phyloP scores from a whole-genome alignment of 2,888 invertebrate genomes.

The Danaus chrysippus region DNA sequence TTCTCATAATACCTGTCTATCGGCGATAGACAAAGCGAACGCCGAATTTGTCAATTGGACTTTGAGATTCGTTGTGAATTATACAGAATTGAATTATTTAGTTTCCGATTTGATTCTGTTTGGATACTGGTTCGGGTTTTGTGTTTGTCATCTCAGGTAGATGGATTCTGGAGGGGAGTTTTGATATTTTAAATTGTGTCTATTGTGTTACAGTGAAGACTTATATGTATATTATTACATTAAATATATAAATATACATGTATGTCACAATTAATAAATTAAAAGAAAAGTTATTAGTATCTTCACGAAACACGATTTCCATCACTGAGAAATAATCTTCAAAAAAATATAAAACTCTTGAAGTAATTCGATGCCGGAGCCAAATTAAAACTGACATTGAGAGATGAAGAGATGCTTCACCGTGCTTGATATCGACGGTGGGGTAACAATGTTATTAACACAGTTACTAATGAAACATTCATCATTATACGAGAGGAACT shows the following conservation, averaged over 20 bases:
- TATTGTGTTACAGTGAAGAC: background rate
- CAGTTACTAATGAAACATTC: background rate
- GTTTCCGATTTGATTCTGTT: constrained; percentile 70
- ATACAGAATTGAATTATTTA: constrained; percentile 72
- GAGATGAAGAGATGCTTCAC: constrained; percentile 70
- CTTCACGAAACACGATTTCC: constrained; percentile 32
- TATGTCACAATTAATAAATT: no score
- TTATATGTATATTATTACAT: background rate
- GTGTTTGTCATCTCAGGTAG: constrained; percentile 47
- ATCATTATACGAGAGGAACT: background rate
- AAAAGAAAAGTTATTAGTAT: no score
- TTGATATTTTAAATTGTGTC: constrained; percentile 33
- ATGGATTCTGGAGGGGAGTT: constrained; percentile 44
- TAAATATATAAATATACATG: background rate
- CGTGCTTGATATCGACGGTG: constrained; percentile 54
- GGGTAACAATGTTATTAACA: constrained; percentile 30
- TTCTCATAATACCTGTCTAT: constrained; percentile 68
- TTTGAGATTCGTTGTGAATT: constrained; percentile 53
- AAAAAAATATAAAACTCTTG: constrained; percentile 71
- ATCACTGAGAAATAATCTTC: constrained; percentile 53
- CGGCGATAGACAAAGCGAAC: constrained; percentile 42
- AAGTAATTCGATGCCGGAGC: constrained; percentile 71
- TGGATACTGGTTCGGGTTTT: constrained; percentile 55
- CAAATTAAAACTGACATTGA: constrained; percentile 78
- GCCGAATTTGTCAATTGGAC: constrained; percentile 69